Percentiles rank a stretch among this genome's conserved stretches.
These are phyloP conservation scores for Andrena minutula DNA, from an alignment of 2,888 invertebrate species.

Conservation along the genomic window DNA sequence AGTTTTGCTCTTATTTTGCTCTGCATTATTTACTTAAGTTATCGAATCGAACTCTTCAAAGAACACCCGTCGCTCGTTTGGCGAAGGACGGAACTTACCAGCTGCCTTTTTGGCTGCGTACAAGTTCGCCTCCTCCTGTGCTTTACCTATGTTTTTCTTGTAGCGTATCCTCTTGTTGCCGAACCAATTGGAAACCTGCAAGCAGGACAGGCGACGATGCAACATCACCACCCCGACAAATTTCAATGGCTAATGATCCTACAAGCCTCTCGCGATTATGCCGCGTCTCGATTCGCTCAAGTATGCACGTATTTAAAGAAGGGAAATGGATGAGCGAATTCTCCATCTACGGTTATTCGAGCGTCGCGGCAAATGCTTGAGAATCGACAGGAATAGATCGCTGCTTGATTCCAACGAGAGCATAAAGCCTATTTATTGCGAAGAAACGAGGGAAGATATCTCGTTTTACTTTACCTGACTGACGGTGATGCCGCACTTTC, in stretches of 20 bases:
- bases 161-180: conserved; percentile 99
- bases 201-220: conserved; percentile 7
- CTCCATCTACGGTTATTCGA: not conserved
- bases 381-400: not conserved
- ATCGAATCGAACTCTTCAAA: conserved; percentile 66
- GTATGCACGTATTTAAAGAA: too few relatives aligned
- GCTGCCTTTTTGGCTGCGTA: conserved; percentile 99
- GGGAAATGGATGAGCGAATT: too few relatives aligned
- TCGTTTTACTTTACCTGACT: conserved; percentile 90
- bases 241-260: too few relatives aligned
- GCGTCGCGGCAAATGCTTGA: too few relatives aligned
- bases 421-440: not conserved
- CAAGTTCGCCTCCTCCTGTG: conserved; percentile 99
- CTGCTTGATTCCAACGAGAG: conserved; percentile 20
- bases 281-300: too few relatives aligned
- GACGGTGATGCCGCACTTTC: conserved; percentile 99
- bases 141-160: conserved; percentile 99
- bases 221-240: not conserved
- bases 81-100: conserved; percentile 86
- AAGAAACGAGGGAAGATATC: conserved; percentile 58
- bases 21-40: conserved; percentile 27
- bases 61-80: conserved; percentile 71
- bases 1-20: conserved; percentile 4
- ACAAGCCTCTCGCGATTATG: too few relatives aligned
- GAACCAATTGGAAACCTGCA: conserved; percentile 98